These are phyloP conservation scores for Pocillopora verrucosa DNA, from an alignment of 64 coral and sea anemone genomes.

Conservation along the genomic window DNA sequence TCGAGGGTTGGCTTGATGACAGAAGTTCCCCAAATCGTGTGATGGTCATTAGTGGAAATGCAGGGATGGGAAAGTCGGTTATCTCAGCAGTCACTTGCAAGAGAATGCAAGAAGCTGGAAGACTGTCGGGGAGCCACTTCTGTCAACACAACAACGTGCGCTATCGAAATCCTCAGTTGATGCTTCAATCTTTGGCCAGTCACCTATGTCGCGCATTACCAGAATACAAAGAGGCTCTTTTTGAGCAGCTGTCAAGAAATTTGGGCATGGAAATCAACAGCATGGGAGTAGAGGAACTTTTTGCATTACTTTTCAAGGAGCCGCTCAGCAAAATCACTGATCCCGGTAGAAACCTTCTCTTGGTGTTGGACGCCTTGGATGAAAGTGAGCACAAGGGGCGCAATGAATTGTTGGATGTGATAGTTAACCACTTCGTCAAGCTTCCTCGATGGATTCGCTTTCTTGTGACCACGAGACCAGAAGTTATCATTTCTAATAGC, in stretches of 20 bases:
- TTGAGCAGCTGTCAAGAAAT: conserved; percentile 48
- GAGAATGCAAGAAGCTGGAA: conserved; percentile 9
- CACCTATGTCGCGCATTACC: conserved; percentile 39
- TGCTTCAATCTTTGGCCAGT: conserved; percentile 62
- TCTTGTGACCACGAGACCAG: conserved; percentile 55
- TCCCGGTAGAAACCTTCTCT: not conserved
- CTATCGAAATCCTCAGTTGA: conserved; percentile 45
- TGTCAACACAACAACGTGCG: conserved; percentile 57
- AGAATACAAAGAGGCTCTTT: conserved; percentile 29
- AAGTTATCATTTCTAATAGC: not conserved
- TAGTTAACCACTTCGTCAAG: conserved; percentile 9
- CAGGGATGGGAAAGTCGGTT: conserved; percentile 70
- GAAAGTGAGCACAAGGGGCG: conserved; percentile 35
- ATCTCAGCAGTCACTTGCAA: conserved; percentile 46
- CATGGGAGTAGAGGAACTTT: conserved; percentile 51
- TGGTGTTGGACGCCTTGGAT: conserved; percentile 50
- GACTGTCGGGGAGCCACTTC: conserved; percentile 65
- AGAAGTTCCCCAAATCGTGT: conserved; percentile 18
- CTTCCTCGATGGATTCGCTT: conserved; percentile 35
- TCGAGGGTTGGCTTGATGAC: conserved; percentile 15
- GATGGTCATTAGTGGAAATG: conserved; percentile 42
- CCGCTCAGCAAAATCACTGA: conserved; percentile 1
- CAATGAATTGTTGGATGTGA: conserved; percentile 17
- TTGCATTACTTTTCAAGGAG: conserved; percentile 47
- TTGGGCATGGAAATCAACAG: conserved; percentile 8